Evolutionary conservation across 1,140 invertebrate species (phyloP).

Genomic region (Drosophila watanabei): DNA sequence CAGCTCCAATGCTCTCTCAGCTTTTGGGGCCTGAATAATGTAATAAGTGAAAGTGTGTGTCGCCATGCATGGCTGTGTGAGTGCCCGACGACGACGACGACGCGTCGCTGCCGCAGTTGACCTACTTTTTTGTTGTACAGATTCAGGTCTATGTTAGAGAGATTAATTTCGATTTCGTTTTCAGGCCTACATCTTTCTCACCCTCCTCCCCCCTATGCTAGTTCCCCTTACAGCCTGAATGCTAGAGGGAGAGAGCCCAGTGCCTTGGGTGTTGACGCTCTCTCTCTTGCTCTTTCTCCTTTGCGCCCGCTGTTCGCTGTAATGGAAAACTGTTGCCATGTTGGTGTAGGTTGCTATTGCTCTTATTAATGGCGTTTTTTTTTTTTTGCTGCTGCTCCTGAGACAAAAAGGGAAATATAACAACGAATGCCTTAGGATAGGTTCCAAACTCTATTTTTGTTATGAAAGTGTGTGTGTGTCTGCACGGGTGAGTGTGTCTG

Average conservation of each 20-base stretch:
- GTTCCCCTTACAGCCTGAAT: constrained; percentile 31
- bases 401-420: constrained; percentile 34
- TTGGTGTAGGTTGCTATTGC: constrained; percentile 65
- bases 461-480: constrained; percentile 24
- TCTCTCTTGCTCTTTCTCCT: constrained; percentile 2
- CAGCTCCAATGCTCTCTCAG: constrained; percentile 23
- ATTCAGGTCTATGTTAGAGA: constrained; percentile 86
- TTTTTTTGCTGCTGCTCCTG: constrained; percentile 1
- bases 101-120: constrained; percentile 69
- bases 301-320: constrained; percentile 47
- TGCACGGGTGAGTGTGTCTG: constrained; percentile 10
- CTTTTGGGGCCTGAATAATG: constrained; percentile 81
- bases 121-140: constrained; percentile 84
- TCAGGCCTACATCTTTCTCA: constrained; percentile 48
- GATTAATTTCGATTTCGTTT: constrained; percentile 85
- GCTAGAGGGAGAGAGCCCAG: constrained; percentile 4
- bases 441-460: constrained; percentile 69
- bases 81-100: constrained; percentile 28
- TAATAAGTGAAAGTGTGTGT: constrained; percentile 85
- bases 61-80: constrained; percentile 31
- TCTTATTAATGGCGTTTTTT: background rate
- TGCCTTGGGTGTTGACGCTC: constrained; percentile 4
- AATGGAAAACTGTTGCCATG: constrained; percentile 80
- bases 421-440: constrained; percentile 75
- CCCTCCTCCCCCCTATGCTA: background rate